A percentile compares a stretch with the other conserved stretches of the same genome.
These are phyloP conservation scores for Poecilobothrus nobilitatus DNA, from an alignment of 2,888 invertebrate species.

Conservation along the genomic window DNA sequence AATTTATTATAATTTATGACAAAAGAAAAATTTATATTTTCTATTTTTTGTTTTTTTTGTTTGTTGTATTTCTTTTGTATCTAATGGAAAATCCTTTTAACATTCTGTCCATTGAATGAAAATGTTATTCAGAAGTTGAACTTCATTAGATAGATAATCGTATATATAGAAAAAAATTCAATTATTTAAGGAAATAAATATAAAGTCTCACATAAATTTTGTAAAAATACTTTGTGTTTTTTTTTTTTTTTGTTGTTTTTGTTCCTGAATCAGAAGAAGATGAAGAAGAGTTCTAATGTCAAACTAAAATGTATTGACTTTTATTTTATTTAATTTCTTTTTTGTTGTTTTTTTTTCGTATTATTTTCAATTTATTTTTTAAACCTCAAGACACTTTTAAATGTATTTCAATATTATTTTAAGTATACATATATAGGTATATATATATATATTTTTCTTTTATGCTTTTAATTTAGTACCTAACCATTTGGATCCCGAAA, in stretches of 20 bases:
- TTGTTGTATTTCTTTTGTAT: too few species aligned
- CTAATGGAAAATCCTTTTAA: too few species aligned
- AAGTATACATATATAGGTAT: too few species aligned
- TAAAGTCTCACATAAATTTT: not conserved
- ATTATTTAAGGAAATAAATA: conserved; percentile 1
- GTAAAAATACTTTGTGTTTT: not conserved
- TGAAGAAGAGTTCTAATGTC: not conserved
- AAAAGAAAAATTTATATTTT: too few species aligned
- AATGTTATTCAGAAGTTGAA: not conserved
- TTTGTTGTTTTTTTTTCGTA: not conserved
- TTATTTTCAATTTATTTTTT: not conserved
- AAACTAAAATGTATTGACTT: not conserved
- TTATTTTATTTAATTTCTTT: not conserved
- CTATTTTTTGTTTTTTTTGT: too few species aligned
- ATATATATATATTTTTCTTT: not conserved
- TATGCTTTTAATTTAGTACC: not conserved
- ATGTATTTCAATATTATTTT: not conserved
- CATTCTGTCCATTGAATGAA: too few species aligned
- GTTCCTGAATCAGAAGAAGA: too few species aligned
- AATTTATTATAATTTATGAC: too few species aligned
- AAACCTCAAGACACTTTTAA: not conserved
- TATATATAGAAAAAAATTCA: not conserved
- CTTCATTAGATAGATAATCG: not conserved
- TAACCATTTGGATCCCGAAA: not conserved
- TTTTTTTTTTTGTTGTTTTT: not conserved